Percentiles rank a stretch among this genome's conserved stretches.
These are phyloP conservation scores for Tolypeutes matacus DNA, from an alignment of 2,797 vertebrate species.

Conservation along the genomic window DNA sequence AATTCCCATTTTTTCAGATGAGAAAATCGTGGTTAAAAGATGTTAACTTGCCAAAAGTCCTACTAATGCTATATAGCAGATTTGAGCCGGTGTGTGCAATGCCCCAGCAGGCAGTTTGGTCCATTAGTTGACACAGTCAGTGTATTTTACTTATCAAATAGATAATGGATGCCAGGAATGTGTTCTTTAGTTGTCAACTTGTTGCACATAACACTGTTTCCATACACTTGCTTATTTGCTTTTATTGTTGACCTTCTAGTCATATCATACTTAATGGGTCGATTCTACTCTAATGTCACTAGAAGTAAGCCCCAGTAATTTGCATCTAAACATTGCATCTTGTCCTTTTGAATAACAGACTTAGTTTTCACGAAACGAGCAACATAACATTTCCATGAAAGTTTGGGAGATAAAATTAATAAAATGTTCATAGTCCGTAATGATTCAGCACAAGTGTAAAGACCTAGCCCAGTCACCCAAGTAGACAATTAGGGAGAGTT, in stretches of 20 bases:
- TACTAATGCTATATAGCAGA: not conserved
- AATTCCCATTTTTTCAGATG: conserved; percentile 26
- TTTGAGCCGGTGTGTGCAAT: not conserved
- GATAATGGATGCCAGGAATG: not conserved
- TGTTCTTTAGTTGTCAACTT: conserved; percentile 6
- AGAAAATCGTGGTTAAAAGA: conserved; percentile 15
- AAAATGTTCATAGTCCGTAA: not conserved
- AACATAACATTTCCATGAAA: not conserved
- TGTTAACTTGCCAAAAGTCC: conserved; percentile 7
- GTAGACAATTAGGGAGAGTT: not conserved
- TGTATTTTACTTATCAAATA: not conserved
- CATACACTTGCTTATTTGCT: not conserved
- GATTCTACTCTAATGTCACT: not conserved
- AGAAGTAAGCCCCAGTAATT: not conserved
- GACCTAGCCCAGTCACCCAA: not conserved
- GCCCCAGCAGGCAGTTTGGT: not conserved
- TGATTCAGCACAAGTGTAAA: conserved; percentile 38
- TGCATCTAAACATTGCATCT: not conserved
- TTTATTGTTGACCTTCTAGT: conserved; percentile 34
- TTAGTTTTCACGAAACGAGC: not conserved
- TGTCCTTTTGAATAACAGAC: conserved; percentile 32
- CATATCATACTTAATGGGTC: conserved; percentile 4
- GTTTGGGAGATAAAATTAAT: conserved; percentile 26
- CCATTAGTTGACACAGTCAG: not conserved
- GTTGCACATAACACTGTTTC: not conserved